These are phyloP conservation scores for Notarius lentiginosus DNA, from an alignment of 2,113 vertebrate species.

Conservation along the genomic window DNA sequence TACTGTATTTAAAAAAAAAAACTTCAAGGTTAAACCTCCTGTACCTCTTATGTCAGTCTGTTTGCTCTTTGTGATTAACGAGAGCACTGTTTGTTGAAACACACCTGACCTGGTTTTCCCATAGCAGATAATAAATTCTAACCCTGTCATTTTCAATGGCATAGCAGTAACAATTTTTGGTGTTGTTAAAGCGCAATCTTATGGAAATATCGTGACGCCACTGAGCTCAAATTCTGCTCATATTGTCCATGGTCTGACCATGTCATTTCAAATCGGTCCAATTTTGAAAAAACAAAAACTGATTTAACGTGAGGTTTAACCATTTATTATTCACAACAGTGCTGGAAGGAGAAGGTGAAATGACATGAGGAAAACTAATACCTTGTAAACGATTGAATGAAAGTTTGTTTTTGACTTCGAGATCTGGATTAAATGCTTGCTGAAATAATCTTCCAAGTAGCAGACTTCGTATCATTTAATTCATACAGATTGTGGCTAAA, in stretches of 20 bases:
- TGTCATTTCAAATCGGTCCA: neutral
- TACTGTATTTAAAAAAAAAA: neutral
- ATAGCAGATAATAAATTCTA: constrained; percentile 1
- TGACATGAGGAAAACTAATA: neutral
- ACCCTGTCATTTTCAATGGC: neutral
- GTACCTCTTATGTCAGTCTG: neutral
- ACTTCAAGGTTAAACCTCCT: neutral
- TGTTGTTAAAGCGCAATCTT: no score
- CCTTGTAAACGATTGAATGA: neutral
- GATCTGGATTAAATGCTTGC: neutral
- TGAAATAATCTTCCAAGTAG: neutral
- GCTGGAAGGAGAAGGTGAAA: neutral
- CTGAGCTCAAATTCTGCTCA: neutral
- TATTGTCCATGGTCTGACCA: neutral
- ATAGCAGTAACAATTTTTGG: neutral
- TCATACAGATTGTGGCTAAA: neutral
- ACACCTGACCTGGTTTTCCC: neutral
- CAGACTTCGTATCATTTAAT: neutral
- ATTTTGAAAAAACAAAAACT: neutral
- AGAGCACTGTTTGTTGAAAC: constrained; percentile 10
- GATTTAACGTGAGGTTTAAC: neutral
- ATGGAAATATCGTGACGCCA: neutral
- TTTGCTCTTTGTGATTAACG: constrained; percentile 3
- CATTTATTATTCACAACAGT: neutral
- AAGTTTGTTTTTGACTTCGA: neutral